phyloP scores from a whole-genome alignment of 2,113 vertebrate genomes.

The Symphodus melops region DNA sequence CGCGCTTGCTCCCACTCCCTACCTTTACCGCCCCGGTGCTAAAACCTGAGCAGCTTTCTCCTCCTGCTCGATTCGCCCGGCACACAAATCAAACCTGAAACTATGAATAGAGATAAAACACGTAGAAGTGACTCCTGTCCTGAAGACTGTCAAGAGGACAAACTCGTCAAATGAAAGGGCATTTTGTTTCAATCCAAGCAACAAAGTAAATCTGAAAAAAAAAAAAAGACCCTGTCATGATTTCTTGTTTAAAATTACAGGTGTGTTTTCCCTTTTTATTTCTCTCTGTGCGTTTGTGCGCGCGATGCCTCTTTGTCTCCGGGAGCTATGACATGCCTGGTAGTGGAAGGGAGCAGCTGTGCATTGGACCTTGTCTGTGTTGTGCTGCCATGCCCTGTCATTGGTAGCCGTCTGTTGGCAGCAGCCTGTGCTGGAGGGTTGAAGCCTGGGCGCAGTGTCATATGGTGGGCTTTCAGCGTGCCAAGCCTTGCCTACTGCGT shows the following conservation, averaged over 20 bases:
- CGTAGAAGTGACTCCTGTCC: background rate
- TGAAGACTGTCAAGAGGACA: conserved; percentile 10
- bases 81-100: conserved; percentile 43
- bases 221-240: conserved; percentile 21
- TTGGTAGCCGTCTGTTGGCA: conserved; percentile 76
- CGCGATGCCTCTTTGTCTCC: conserved; percentile 64
- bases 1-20: conserved; percentile 31
- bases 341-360: conserved; percentile 76
- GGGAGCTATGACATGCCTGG: conserved; percentile 70
- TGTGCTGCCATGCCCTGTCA: conserved; percentile 78
- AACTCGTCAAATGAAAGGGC: conserved; percentile 44
- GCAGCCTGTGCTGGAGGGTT: conserved; percentile 70
- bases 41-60: conserved; percentile 31
- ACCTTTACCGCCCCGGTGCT: conserved; percentile 43
- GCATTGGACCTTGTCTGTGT: conserved; percentile 75
- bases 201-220: conserved; percentile 11
- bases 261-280: conserved; percentile 31
- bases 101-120: conserved; percentile 33
- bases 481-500: conserved; percentile 56
- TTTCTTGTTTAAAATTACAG: conserved; percentile 19
- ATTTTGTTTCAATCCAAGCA: conserved; percentile 22
- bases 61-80: conserved; percentile 46
- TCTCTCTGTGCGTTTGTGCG: conserved; percentile 32
- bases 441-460: conserved; percentile 65
- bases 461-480: conserved; percentile 67